phyloP scores from a whole-genome alignment of 2,113 vertebrate genomes.

The Epinephelus cyanopodus region DNA sequence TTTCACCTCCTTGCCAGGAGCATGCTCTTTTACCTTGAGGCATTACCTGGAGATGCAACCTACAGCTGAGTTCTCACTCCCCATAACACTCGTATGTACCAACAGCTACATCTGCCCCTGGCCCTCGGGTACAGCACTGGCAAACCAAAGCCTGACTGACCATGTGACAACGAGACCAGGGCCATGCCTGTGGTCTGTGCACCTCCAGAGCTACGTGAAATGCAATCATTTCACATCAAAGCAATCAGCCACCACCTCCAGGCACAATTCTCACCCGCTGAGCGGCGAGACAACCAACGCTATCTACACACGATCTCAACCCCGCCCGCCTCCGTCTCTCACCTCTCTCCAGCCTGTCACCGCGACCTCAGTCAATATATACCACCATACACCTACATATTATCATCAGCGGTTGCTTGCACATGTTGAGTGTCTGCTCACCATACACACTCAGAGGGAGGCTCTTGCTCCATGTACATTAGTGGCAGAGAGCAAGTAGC shows the following conservation, averaged over 20 bases:
- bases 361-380: slow-evolving; percentile 43
- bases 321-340: slow-evolving; percentile 38
- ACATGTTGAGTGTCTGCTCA: slow-evolving; percentile 49
- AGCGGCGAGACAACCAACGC: slow-evolving; percentile 63
- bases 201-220: slow-evolving; percentile 67
- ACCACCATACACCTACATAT: slow-evolving; percentile 57
- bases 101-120: slow-evolving; percentile 33
- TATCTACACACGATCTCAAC: slow-evolving; percentile 36
- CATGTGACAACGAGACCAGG: slow-evolving; percentile 46
- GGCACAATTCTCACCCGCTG: slow-evolving; percentile 81
- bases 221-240: slow-evolving; percentile 83
- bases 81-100: slow-evolving; percentile 24
- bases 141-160: slow-evolving; percentile 40
- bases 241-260: slow-evolving; percentile 79
- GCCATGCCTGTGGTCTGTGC: slow-evolving; percentile 54
- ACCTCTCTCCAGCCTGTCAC: slow-evolving; percentile 39
- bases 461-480: slow-evolving; percentile 62
- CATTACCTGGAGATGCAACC: slow-evolving; percentile 65
- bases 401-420: slow-evolving; percentile 53
- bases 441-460: slow-evolving; percentile 47
- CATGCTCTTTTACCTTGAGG: slow-evolving; percentile 56
- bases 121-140: slow-evolving; percentile 16
- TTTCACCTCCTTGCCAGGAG: slow-evolving; percentile 75
- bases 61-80: slow-evolving; percentile 70
- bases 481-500: slow-evolving; percentile 75